Base-by-base conservation (phyloP, 2,888 invertebrate genomes). In the Tachina lurida region DNA sequence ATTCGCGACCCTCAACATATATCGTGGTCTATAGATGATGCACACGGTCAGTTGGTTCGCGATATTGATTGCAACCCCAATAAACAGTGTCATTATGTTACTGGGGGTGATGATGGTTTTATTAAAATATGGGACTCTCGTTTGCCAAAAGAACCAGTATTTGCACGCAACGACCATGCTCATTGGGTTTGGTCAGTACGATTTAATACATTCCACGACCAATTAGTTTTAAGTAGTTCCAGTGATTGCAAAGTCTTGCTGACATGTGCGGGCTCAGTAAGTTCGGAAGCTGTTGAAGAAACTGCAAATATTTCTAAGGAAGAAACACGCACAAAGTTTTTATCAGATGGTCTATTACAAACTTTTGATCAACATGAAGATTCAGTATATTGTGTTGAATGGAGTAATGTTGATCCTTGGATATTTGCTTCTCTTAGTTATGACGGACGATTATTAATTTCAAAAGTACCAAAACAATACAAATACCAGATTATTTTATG, bases 351-450 rank as follows among this genome's bases (percentile, higher is more conserved):
- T 2, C 95, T 98, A 0, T 94, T 99, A 7, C 96, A 97, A 75
- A 97, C 96, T 83, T 98, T 98, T 91, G 98, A 99, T 91, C 98
- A 98, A 89, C 99, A 99, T 91, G 99, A 99, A 92, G 99, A 99
- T 93, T 98, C 98, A 9, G 99, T 99, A 17, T 99, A 99, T 93
- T 97, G 97, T 90, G 97, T 97, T 0, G 98, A 98, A 93, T 99
- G 99, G 99, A 98, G 98, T 86, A 95, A 97, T 31, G 97, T 97
- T 39, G 99, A 99, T 93, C 98, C 99, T 15, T 99, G 99, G 99
- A 96, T 98, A 81, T 99, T 99, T 94, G 99, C 99, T n/a, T 99
- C 99, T 0, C 87, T 92, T 2, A 98, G 98, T 92, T 99, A 98
- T 92, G 99, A 99, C 93, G 99, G 99, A 0, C 94, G 99, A 68